Base-by-base conservation (phyloP, 2,113 vertebrate genomes). In the Sapajus apella region DNA sequence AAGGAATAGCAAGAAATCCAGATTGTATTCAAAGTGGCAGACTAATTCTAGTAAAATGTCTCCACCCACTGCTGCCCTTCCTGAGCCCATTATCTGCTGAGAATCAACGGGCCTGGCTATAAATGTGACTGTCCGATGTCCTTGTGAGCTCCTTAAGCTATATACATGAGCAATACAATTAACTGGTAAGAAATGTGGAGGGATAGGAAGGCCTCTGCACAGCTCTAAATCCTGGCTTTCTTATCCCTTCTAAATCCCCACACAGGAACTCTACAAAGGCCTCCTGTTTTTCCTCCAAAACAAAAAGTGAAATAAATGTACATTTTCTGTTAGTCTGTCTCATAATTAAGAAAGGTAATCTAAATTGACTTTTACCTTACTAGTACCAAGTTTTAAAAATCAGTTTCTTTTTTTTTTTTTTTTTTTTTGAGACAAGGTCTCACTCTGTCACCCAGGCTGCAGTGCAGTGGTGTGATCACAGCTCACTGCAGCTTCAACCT, bases 51-150 rank as follows among this genome's bases (percentile, higher is more conserved):
- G 27, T 83, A 77, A 90, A 90, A 83, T 76, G 76, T 75, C 40
- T 92, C 93, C 58, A 96, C 90, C 84, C 92, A 93, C 50, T 87
- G 73, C 80, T 82, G 75, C 84, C 96, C 84, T 94, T 97, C 70
- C 90, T 91, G 95, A 79, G 70, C 37, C 43, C 84, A 85, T 96
- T 95, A 94, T 96, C 96, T 89, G 77, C 43, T 20, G 11, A 94
- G 68, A 92, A 94, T 96, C 86, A 95, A 81, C 93, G 82, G 89
- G 68, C 25, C 70, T 83, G 40, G 35, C 89, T 94, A 91, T 93
- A 95, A 89, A 91, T 45, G 55, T 92, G 68, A 87, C 43, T 73
- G 85, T 79, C 85, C 93, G 79, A 66, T 43, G 58, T 30, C 55
- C 80, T 21, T 58, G 32, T 79, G 79, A 94, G 86, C 83, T 86